Conservation (phyloP, 2,113 vertebrate species). For the Triplophysa siluroides region DNA sequence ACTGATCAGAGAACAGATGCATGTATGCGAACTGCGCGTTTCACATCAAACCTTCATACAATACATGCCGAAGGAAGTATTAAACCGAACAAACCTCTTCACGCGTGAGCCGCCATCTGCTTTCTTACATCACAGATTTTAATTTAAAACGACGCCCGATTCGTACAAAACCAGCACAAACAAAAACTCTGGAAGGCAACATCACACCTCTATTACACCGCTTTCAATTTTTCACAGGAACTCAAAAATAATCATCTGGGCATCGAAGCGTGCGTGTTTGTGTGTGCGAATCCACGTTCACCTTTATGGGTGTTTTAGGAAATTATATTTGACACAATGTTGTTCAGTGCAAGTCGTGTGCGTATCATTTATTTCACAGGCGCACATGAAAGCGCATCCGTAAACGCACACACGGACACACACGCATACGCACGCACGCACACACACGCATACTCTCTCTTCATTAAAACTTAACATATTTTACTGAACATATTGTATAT, state of each 20-base stretch:
- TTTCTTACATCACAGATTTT: background rate
- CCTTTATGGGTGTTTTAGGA: background rate
- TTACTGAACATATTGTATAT: conserved; percentile 33
- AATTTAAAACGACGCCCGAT: background rate
- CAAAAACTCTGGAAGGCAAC: background rate
- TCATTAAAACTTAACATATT: conserved; percentile 38
- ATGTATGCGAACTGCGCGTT: conserved; percentile 32
- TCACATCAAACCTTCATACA: conserved; percentile 70
- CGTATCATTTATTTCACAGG: background rate
- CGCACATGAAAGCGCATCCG: background rate
- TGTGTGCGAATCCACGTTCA: background rate
- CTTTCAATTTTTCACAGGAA: conserved; percentile 24
- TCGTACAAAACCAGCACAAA: conserved; percentile 13
- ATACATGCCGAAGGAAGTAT: conserved; percentile 45
- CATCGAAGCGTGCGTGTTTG: background rate
- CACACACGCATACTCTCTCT: background rate
- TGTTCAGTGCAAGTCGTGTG: background rate
- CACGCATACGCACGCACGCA: background rate
- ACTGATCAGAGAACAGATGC: conserved; percentile 77
- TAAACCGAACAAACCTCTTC: background rate
- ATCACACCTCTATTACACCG: conserved; percentile 29
- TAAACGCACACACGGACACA: background rate
- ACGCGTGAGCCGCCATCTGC: background rate
- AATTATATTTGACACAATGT: background rate
- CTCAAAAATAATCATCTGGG: conserved; percentile 5